phyloP scores from a whole-genome alignment of 2,113 vertebrate genomes.

The Dendrocopos noguchii region DNA sequence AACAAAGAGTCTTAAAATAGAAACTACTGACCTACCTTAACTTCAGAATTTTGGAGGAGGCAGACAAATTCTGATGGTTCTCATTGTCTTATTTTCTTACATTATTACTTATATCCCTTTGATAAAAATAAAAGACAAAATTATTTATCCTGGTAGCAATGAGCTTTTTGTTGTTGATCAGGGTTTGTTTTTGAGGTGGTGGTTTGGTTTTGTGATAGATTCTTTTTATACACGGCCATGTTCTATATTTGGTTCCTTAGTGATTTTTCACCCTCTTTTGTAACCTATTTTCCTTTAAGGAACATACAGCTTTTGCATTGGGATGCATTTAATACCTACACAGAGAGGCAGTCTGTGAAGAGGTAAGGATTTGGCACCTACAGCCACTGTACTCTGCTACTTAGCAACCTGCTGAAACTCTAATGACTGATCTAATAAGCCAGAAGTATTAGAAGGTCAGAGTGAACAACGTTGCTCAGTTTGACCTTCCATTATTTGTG shows the following conservation, averaged over 20 bases:
- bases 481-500: conserved; percentile 66
- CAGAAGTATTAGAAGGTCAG: conserved; percentile 65
- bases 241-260: not conserved
- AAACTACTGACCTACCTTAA: not conserved
- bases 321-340: not conserved
- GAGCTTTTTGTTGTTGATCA: not conserved
- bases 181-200: not conserved
- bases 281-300: not conserved
- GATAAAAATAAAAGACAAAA: not conserved
- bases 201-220: not conserved
- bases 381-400: conserved; percentile 37
- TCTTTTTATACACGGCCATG: not conserved
- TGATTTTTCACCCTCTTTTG: not conserved
- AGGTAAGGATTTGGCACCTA: conserved; percentile 32
- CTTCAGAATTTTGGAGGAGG: not conserved
- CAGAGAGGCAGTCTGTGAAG: not conserved
- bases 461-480: conserved; percentile 45
- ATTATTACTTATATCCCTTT: not conserved
- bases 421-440: conserved; percentile 62
- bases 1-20: not conserved
- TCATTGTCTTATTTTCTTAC: not conserved
- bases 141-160: not conserved
- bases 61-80: not conserved
- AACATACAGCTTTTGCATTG: not conserved
- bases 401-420: conserved; percentile 50